phyloP scores from a whole-genome alignment of 1,140 invertebrate genomes.

The Papilio aristodemus region DNA sequence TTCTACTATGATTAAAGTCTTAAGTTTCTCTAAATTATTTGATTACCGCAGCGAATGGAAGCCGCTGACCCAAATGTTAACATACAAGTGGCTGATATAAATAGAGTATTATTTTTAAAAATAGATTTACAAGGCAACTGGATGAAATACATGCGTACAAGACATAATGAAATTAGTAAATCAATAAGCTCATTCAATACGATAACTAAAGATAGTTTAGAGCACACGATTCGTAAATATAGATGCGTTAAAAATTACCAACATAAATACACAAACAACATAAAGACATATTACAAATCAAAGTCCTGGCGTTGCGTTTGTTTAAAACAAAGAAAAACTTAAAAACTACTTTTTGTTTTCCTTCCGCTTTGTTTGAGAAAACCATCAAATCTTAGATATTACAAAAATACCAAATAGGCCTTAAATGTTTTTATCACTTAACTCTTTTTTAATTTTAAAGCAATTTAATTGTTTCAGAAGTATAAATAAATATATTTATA shows the following conservation, averaged over 20 bases:
- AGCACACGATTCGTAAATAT: not conserved
- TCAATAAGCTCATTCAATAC: not conserved
- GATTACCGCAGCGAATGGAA: constrained; percentile 12
- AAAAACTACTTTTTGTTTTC: constrained; percentile 1
- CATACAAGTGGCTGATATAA: constrained; percentile 8
- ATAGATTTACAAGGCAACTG: constrained; percentile 4
- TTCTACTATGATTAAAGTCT: constrained; percentile 27
- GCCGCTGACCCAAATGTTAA: constrained; percentile 19
- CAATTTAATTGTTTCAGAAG: too few relatives aligned
- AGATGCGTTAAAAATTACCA: not conserved
- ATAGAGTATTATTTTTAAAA: not conserved
- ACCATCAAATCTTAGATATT: too few relatives aligned
- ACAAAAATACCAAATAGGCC: too few relatives aligned
- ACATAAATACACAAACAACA: not conserved
- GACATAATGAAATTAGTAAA: not conserved
- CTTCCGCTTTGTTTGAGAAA: too few relatives aligned
- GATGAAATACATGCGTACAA: not conserved
- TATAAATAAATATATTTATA: too few relatives aligned
- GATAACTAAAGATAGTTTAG: not conserved
- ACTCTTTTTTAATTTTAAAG: too few relatives aligned
- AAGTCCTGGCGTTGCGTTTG: not conserved
- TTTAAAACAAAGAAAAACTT: not conserved
- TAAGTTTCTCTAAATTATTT: constrained; percentile 28
- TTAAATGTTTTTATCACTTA: too few relatives aligned
- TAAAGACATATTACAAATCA: not conserved